Percentiles rank a stretch among this genome's conserved stretches.
Evolutionary conservation across 2,113 vertebrate genomes (phyloP).

Genomic region (Pyxicephalus adspersus): DNA sequence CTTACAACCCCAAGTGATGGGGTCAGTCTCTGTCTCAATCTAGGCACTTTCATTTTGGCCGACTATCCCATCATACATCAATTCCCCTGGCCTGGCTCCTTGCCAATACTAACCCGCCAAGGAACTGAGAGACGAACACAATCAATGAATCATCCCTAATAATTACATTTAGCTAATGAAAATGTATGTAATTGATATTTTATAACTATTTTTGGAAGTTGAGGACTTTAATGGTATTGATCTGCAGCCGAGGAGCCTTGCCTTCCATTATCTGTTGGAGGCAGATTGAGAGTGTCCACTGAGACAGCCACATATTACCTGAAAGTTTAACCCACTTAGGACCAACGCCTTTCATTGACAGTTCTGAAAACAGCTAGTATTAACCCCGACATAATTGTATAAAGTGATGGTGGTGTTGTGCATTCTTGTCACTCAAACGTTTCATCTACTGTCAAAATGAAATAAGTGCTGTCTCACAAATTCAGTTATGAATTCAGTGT

Average conservation of each 20-base stretch:
- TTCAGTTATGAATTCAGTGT: too few species aligned
- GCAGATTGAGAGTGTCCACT: constrained; percentile 24
- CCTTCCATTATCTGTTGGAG: constrained; percentile 51
- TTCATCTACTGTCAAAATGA: too few species aligned
- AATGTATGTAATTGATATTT: constrained; percentile 78
- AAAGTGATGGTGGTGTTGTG: too few species aligned
- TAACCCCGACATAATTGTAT: too few species aligned
- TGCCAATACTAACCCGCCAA: constrained; percentile 61
- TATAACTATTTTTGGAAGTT: constrained; percentile 72
- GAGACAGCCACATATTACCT: constrained; percentile 29
- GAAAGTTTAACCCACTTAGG: constrained; percentile 19
- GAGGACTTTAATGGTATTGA: constrained; percentile 72
- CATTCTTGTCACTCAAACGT: too few species aligned
- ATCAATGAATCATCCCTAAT: constrained; percentile 64
- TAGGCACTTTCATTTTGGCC: constrained; percentile 29
- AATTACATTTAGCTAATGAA: constrained; percentile 74
- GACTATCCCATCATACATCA: constrained; percentile 30
- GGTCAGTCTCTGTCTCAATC: constrained; percentile 23
- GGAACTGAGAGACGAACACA: constrained; percentile 70
- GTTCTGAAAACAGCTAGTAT: not conserved
- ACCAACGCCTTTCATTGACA: not conserved
- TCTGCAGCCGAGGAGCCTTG: constrained; percentile 56
- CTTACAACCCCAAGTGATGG: not conserved
- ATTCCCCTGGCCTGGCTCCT: constrained; percentile 57
- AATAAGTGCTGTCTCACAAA: too few species aligned